Conservation (phyloP, 1,140 invertebrate genomes). For the Cheumatopsyche charites region DNA sequence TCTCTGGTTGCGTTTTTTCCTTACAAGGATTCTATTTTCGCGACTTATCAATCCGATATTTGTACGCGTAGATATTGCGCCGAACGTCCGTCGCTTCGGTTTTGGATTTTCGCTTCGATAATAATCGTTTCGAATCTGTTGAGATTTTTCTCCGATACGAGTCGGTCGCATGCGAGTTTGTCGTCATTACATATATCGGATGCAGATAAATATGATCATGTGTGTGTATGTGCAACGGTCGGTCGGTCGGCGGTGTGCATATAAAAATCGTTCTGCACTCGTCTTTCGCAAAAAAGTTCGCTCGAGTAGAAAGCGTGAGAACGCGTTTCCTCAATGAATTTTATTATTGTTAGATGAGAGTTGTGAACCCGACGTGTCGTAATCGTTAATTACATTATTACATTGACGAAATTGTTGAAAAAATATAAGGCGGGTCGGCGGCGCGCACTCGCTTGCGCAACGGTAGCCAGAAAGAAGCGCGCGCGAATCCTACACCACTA, state of each 20-base stretch:
- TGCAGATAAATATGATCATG: no score
- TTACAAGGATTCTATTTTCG: no score
- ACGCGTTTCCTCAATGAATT: conserved; percentile 36
- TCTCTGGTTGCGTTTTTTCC: no score
- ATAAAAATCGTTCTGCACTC: conserved; percentile 4
- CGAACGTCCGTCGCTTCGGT: no score
- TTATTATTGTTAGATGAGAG: conserved; percentile 37
- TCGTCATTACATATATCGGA: neutral
- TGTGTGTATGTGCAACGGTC: no score
- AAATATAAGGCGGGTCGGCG: neutral
- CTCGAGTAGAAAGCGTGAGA: conserved; percentile 46
- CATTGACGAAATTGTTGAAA: conserved; percentile 33
- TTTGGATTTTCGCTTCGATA: no score
- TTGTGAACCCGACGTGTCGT: conserved; percentile 25
- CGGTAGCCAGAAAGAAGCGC: neutral
- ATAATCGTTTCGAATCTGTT: no score
- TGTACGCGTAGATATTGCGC: no score
- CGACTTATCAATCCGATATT: no score
- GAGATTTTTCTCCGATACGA: neutral
- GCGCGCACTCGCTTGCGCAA: conserved; percentile 16
- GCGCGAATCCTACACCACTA: neutral
- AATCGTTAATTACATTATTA: conserved; percentile 33
- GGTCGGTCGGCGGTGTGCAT: neutral
- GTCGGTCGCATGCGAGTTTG: conserved; percentile 2
- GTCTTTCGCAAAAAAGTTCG: conserved; percentile 45